Evolutionary conservation across 2,888 invertebrate species (phyloP).

Genomic region (Perizoma affinitatum): DNA sequence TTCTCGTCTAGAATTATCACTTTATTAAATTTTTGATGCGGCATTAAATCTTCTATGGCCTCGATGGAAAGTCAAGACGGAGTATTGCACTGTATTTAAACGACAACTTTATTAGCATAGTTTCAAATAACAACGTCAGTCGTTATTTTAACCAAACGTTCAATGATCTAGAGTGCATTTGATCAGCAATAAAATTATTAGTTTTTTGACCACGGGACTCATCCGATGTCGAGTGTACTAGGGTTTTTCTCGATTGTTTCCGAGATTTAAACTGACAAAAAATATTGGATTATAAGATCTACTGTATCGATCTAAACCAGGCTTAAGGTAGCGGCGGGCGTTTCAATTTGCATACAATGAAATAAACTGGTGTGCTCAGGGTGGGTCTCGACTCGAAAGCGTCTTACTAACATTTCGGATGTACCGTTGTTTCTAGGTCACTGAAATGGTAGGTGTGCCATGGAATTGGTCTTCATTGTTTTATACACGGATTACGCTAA

Average conservation of each 20-base stretch:
- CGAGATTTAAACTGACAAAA: constrained; percentile 6
- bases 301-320: constrained; percentile 20
- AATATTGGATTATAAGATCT: constrained; percentile 7
- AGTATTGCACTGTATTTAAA: too few species aligned
- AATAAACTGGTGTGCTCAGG: constrained; percentile 63
- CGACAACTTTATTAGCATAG: too few species aligned
- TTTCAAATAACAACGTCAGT: too few species aligned
- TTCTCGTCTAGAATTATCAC: too few species aligned
- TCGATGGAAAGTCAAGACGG: too few species aligned
- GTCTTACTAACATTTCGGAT: constrained; percentile 72
- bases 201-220: too few species aligned
- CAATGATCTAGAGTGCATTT: too few species aligned
- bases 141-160: too few species aligned
- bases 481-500: constrained; percentile 19
- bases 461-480: constrained; percentile 39
- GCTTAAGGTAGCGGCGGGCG: constrained; percentile 68
- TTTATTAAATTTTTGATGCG: too few species aligned
- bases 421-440: constrained; percentile 66
- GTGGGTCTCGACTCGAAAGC: constrained; percentile 63
- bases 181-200: too few species aligned
- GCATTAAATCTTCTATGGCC: too few species aligned
- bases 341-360: constrained; percentile 78
- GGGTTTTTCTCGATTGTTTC: background rate
- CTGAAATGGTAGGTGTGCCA: constrained; percentile 36
- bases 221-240: too few species aligned